Percentiles rank a stretch among this genome's conserved stretches.
These are phyloP conservation scores for Andrena haemorrhoa DNA, from an alignment of 2,888 invertebrate genomes.

Conservation along the genomic window DNA sequence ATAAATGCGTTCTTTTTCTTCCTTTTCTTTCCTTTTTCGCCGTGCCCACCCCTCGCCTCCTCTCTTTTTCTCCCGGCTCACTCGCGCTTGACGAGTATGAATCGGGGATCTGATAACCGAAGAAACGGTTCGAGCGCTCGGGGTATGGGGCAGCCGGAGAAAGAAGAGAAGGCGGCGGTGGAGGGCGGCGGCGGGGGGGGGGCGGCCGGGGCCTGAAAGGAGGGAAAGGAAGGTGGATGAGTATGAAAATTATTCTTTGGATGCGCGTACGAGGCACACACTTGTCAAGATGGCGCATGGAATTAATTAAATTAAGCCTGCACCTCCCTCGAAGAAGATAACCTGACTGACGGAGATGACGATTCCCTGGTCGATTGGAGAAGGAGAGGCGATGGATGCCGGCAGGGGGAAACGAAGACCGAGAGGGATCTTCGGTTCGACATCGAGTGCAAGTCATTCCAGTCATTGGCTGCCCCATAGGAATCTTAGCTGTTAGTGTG, in stretches of 20 bases:
- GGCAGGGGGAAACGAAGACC: conserved; percentile 62
- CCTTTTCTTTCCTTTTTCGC: conserved; percentile 16
- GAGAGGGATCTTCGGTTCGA: conserved; percentile 80
- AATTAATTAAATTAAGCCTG: conserved; percentile 84
- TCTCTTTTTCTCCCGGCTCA: conserved; percentile 45
- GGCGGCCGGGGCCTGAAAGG: conserved; percentile 53
- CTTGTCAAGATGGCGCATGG: conserved; percentile 83
- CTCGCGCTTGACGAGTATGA: conserved; percentile 77
- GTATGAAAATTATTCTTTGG: conserved; percentile 81
- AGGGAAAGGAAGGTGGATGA: conserved; percentile 73
- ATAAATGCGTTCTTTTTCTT: conserved; percentile 71
- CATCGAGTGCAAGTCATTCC: conserved; percentile 84
- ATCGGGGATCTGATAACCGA: conserved; percentile 81
- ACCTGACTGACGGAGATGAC: conserved; percentile 65
- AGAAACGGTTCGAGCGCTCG: conserved; percentile 72
- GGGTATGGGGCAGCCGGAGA: conserved; percentile 54
- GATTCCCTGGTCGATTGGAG: conserved; percentile 53
- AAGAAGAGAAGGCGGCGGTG: conserved; percentile 48
- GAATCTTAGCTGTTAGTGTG: conserved; percentile 75
- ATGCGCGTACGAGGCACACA: conserved; percentile 78
- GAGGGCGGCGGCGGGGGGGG: conserved; percentile 32
- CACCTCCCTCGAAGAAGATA: conserved; percentile 80
- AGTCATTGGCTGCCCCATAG: conserved; percentile 83
- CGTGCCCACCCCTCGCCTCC: conserved; percentile 9
- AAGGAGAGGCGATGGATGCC: conserved; percentile 42